These are phyloP conservation scores for Plestiodon gilberti DNA, from an alignment of 2,113 vertebrate genomes.

Conservation along the genomic window DNA sequence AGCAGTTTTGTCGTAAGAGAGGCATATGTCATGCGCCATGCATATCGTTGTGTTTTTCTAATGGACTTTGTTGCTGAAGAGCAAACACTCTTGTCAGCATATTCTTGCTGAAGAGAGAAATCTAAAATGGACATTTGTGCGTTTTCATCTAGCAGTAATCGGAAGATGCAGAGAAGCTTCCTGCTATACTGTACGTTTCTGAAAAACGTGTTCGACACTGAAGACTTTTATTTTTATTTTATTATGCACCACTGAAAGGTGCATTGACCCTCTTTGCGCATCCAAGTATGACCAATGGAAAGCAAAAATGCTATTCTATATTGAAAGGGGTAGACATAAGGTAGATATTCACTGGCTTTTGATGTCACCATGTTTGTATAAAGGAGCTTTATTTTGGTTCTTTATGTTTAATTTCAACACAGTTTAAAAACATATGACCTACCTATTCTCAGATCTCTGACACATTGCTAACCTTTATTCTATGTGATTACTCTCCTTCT, in stretches of 20 bases:
- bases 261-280: not conserved
- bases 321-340: not conserved
- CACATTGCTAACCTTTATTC: too few relatives aligned
- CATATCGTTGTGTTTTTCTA: conserved; percentile 2
- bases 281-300: not conserved
- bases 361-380: not conserved
- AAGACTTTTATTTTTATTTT: not conserved
- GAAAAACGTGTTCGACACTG: not conserved
- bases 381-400: not conserved
- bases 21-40: conserved; percentile 20
- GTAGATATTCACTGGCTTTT: not conserved
- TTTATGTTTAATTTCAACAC: not conserved
- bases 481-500: too few relatives aligned
- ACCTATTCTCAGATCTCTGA: too few relatives aligned
- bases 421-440: not conserved
- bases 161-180: not conserved
- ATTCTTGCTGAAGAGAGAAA: not conserved
- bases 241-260: not conserved
- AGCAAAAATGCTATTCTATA: not conserved
- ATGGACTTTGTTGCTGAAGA: conserved; percentile 11
- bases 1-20: conserved; percentile 52
- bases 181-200: fast-evolving
- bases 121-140: not conserved
- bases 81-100: not conserved
- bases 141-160: conserved; percentile 6